Conservation (phyloP, 2,113 vertebrate genomes). For the Toxostoma redivivum region DNA sequence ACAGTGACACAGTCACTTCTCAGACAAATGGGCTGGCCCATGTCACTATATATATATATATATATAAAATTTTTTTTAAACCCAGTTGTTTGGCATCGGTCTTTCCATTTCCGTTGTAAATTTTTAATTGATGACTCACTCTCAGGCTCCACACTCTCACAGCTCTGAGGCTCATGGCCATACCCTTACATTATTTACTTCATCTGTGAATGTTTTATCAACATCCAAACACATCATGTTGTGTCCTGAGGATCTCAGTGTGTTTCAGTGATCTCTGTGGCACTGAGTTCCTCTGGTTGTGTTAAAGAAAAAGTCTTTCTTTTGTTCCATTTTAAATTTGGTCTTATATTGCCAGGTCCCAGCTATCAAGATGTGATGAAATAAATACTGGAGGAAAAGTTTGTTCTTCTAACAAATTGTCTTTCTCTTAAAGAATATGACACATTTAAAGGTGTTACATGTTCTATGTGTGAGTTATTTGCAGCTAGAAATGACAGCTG, state of each 20-base stretch:
- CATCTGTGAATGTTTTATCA: neutral
- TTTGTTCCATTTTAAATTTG: neutral
- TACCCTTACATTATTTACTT: neutral
- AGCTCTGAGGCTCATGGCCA: neutral
- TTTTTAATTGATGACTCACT: neutral
- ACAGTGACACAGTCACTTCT: neutral
- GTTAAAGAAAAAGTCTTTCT: neutral
- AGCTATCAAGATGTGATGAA: neutral
- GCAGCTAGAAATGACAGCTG: neutral
- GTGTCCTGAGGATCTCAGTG: neutral
- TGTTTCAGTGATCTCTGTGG: neutral
- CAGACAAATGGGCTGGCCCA: neutral
- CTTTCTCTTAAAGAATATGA: neutral
- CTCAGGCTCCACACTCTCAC: neutral
- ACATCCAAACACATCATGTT: neutral
- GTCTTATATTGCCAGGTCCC: too few species aligned
- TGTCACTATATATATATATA: neutral
- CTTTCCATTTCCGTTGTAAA: neutral
- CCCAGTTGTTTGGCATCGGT: too few species aligned
- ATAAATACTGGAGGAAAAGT: neutral
- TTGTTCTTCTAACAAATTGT: neutral
- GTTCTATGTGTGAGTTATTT: neutral
- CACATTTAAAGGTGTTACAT: neutral
- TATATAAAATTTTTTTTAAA: neutral
- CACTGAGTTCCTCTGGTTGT: neutral